Conservation (phyloP, 1,140 invertebrate genomes). For the Mylabris phalerata region DNA sequence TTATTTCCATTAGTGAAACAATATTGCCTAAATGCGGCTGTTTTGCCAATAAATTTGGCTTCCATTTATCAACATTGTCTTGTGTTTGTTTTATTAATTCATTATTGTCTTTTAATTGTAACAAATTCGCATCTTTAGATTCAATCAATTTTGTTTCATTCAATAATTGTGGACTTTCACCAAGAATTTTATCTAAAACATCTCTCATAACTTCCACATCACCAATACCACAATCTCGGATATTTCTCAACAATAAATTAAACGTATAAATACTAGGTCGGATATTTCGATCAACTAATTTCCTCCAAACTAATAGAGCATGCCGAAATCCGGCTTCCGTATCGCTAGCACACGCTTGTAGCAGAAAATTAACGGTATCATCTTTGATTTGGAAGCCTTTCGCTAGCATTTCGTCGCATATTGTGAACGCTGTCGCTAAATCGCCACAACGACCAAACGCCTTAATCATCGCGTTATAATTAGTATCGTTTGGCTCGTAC, state of each 20-base stretch:
- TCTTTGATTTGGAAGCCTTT: conserved; percentile 56
- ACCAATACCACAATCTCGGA: conserved; percentile 73
- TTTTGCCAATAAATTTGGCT: conserved; percentile 8
- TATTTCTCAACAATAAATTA: conserved; percentile 71
- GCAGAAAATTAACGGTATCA: conserved; percentile 69
- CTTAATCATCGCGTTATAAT: conserved; percentile 86
- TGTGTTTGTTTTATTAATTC: neutral
- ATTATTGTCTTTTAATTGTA: conserved; percentile 17
- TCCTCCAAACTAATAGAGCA: conserved; percentile 75
- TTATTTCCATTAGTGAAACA: conserved; percentile 49
- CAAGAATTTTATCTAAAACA: conserved; percentile 29
- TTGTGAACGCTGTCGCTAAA: conserved; percentile 63
- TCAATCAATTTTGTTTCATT: neutral
- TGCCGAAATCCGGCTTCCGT: conserved; percentile 71
- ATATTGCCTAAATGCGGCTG: conserved; percentile 52
- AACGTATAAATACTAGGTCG: conserved; percentile 65
- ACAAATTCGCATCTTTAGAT: neutral
- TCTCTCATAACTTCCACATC: conserved; percentile 53
- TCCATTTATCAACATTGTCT: neutral
- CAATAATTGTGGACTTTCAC: neutral
- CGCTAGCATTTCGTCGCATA: conserved; percentile 77
- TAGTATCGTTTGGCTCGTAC: conserved; percentile 62
- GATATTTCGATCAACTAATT: conserved; percentile 61
- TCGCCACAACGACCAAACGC: conserved; percentile 79
- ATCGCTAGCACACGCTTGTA: conserved; percentile 76